These are phyloP conservation scores for Panurus biarmicus DNA, from an alignment of 2,113 vertebrate genomes.

Conservation along the genomic window DNA sequence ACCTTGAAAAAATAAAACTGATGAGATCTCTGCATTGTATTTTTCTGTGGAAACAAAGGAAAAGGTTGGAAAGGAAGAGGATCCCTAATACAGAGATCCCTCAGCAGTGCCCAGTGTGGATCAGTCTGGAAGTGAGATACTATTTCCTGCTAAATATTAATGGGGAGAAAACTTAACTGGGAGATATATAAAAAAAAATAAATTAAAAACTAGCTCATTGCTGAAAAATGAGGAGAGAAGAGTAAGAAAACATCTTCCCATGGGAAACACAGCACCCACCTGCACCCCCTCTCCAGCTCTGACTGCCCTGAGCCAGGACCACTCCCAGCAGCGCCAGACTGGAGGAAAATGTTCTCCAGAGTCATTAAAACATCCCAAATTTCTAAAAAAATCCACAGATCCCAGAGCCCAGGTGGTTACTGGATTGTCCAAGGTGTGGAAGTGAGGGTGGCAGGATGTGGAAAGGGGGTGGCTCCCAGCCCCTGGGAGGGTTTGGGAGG, in stretches of 20 bases:
- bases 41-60: neutral
- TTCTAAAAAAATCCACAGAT: neutral
- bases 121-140: neutral
- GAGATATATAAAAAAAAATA: neutral
- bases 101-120: neutral
- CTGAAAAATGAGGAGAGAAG: neutral
- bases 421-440: neutral
- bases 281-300: fast-evolving
- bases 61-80: neutral
- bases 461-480: neutral
- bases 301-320: neutral
- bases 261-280: neutral
- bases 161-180: neutral
- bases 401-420: neutral
- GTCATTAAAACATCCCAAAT: neutral
- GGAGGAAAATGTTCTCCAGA: neutral
- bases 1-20: neutral
- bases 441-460: fast-evolving
- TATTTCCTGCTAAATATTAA: neutral
- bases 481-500: neutral
- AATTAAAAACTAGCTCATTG: neutral
- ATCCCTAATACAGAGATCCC: neutral
- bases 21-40: neutral
- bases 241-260: neutral
- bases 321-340: neutral